These are phyloP conservation scores for Poecilia velifera DNA, from an alignment of 2,797 vertebrate species.

Conservation along the genomic window DNA sequence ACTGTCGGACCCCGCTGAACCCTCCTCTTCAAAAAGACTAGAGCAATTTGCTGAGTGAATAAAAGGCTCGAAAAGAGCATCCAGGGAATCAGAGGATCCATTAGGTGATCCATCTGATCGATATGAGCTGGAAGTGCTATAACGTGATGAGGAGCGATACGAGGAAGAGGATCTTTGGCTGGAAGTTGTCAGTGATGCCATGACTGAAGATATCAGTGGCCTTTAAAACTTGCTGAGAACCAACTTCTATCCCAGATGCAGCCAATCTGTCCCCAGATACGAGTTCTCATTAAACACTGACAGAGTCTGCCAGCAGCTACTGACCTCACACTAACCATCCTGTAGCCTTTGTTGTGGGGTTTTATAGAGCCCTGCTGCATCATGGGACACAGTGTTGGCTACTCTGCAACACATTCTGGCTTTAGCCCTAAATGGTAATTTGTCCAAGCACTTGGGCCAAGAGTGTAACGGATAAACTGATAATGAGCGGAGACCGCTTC, in stretches of 20 bases:
- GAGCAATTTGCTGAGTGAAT: constrained; percentile 58
- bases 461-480: constrained; percentile 79
- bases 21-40: constrained; percentile 67
- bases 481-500: constrained; percentile 63
- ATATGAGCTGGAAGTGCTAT: constrained; percentile 76
- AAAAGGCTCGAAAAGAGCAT: constrained; percentile 74
- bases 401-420: constrained; percentile 14
- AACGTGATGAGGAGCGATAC: constrained; percentile 66
- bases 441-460: constrained; percentile 53
- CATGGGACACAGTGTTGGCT: constrained; percentile 59
- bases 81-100: constrained; percentile 49
- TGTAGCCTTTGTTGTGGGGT: constrained; percentile 23
- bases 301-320: constrained; percentile 2
- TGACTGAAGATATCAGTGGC: constrained; percentile 25
- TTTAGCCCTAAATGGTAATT: constrained; percentile 76
- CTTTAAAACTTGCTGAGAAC: background rate
- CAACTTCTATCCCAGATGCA: background rate
- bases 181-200: constrained; percentile 75
- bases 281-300: constrained; percentile 6
- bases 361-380: constrained; percentile 70
- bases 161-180: constrained; percentile 72
- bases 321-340: constrained; percentile 6
- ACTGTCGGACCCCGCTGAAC: constrained; percentile 47
- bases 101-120: constrained; percentile 63
- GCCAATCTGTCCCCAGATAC: constrained; percentile 3